Conservation (phyloP, 2,113 vertebrate genomes). For the Pseudois nayaur region DNA sequence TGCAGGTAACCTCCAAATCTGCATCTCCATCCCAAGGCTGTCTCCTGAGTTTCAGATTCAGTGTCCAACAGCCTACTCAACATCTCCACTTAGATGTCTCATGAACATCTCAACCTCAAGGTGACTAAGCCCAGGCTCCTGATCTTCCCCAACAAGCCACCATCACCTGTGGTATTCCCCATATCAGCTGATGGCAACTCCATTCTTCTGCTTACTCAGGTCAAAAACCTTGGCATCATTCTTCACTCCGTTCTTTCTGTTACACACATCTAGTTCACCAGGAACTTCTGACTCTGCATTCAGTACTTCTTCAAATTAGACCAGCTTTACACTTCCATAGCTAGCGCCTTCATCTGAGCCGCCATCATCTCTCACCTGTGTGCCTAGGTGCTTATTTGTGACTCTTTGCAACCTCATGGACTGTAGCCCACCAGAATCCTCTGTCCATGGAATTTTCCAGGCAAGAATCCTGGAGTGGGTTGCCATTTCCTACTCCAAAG, state of each 20-base stretch:
- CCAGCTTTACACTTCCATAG: background rate
- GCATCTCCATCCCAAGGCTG: background rate
- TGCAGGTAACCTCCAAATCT: background rate
- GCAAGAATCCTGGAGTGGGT: background rate
- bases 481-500: background rate
- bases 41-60: background rate
- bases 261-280: background rate
- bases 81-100: background rate
- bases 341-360: too few species aligned
- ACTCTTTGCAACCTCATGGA: background rate
- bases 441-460: background rate
- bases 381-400: background rate
- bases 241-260: background rate
- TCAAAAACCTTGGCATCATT: background rate
- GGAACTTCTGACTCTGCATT: background rate
- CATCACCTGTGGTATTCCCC: too few species aligned
- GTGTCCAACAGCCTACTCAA: background rate
- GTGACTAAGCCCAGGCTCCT: background rate
- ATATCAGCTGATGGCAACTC: background rate
- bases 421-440: background rate
- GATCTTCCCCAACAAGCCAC: background rate
- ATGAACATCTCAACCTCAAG: background rate
- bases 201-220: background rate
- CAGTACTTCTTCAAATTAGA: background rate
- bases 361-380: background rate